Evolutionary conservation across 1,140 invertebrate genomes (phyloP).

Genomic region (Brachionus manjavacas): DNA sequence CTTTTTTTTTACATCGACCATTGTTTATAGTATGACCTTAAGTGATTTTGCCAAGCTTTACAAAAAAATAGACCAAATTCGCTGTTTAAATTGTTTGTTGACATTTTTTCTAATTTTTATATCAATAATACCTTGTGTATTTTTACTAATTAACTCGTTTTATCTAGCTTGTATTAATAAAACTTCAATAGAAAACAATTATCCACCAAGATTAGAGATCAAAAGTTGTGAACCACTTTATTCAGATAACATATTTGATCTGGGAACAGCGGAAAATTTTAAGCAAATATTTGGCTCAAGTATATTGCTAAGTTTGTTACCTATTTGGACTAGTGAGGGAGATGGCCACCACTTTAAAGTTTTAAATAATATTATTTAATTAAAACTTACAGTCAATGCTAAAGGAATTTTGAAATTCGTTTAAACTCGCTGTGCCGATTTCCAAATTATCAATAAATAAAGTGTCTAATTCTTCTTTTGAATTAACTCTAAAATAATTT

Average conservation of each 20-base stretch:
- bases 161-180: not conserved
- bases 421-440: not conserved
- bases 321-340: not conserved
- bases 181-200: not conserved
- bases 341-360: not conserved
- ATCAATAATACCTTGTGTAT: not conserved
- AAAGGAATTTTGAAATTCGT: not conserved
- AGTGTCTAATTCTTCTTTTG: not conserved
- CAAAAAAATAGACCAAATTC: not conserved
- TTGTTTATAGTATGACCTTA: not conserved
- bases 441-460: not conserved
- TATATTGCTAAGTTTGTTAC: not conserved
- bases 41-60: not conserved
- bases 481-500: not conserved
- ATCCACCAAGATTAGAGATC: not conserved
- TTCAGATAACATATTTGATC: not conserved
- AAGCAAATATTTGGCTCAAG: not conserved
- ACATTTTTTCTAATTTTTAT: not conserved
- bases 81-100: not conserved
- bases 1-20: not conserved
- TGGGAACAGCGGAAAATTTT: not conserved
- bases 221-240: not conserved
- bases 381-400: not conserved
- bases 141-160: not conserved
- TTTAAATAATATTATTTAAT: not conserved